Conservation (phyloP, 2,797 vertebrate genomes). For the Leuciscus waleckii region DNA sequence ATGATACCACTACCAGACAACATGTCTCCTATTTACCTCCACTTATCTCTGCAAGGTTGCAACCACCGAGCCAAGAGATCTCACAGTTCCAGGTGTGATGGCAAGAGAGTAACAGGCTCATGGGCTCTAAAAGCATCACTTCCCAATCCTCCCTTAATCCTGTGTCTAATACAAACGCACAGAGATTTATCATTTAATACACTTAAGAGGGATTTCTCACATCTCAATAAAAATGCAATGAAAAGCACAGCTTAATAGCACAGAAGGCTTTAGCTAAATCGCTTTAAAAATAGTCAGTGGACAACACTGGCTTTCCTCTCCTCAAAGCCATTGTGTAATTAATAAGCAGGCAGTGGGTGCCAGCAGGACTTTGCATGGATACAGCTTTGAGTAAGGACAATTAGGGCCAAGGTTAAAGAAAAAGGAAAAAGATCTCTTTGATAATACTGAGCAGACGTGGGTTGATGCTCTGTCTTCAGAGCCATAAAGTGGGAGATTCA, state of each 20-base stretch:
- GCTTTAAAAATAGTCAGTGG: constrained; percentile 68
- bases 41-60: constrained; percentile 26
- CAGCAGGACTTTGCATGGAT: constrained; percentile 55
- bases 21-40: background rate
- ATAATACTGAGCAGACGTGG: constrained; percentile 46
- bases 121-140: constrained; percentile 78
- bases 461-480: constrained; percentile 43
- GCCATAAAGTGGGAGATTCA: constrained; percentile 18
- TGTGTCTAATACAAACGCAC: constrained; percentile 73
- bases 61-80: constrained; percentile 43
- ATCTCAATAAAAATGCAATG: constrained; percentile 73
- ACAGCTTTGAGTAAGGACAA: constrained; percentile 58
- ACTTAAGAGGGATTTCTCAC: constrained; percentile 76
- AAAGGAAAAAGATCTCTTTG: constrained; percentile 42
- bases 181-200: constrained; percentile 79
- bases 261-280: constrained; percentile 70
- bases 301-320: constrained; percentile 62
- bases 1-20: background rate
- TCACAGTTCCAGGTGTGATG: constrained; percentile 67
- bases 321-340: constrained; percentile 67
- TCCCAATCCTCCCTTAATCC: constrained; percentile 79
- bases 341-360: constrained; percentile 66
- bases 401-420: constrained; percentile 49
- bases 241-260: constrained; percentile 75
- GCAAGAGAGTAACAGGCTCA: constrained; percentile 66